Percentiles rank a stretch among this genome's conserved stretches.
phyloP scores from a whole-genome alignment of 2,888 invertebrate species.

The Pyrrhosoma nymphula region DNA sequence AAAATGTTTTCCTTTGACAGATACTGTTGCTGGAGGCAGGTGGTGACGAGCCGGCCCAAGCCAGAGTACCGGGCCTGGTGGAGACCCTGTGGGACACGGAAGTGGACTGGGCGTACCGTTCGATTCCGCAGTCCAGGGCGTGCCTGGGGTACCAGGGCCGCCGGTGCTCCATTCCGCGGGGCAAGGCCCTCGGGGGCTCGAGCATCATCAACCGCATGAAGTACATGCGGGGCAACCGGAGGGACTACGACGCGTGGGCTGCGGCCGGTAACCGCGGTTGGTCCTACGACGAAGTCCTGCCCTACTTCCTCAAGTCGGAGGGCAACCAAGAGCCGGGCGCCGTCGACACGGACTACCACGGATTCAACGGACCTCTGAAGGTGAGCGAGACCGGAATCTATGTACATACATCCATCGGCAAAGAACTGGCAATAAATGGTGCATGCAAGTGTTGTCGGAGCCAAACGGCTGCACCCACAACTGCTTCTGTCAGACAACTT shows the following conservation, averaged over 20 bases:
- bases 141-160: slow-evolving; percentile 71
- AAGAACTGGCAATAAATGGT: slow-evolving; percentile 88
- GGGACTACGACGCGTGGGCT: slow-evolving; percentile 94
- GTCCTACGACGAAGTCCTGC: slow-evolving; percentile 90
- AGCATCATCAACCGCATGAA: slow-evolving; percentile 95
- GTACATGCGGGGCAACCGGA: slow-evolving; percentile 92
- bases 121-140: neutral
- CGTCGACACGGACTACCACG: slow-evolving; percentile 86
- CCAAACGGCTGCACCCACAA: too few species aligned
- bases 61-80: neutral
- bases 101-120: slow-evolving; percentile 18
- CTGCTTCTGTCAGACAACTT: too few species aligned
- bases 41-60: neutral
- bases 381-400: slow-evolving; percentile 80
- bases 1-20: neutral
- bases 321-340: slow-evolving; percentile 92
- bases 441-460: too few species aligned
- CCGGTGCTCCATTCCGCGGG: slow-evolving; percentile 62
- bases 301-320: slow-evolving; percentile 92
- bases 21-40: slow-evolving; percentile 33
- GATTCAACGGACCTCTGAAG: slow-evolving; percentile 88
- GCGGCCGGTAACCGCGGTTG: slow-evolving; percentile 91
- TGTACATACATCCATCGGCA: slow-evolving; percentile 91
- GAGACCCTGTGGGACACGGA: slow-evolving; percentile 9
- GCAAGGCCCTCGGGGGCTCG: slow-evolving; percentile 85